Percentiles rank a stretch among this genome's conserved stretches.
Conservation (phyloP, 2,797 vertebrate genomes). For the Sylvilagus floridanus region DNA sequence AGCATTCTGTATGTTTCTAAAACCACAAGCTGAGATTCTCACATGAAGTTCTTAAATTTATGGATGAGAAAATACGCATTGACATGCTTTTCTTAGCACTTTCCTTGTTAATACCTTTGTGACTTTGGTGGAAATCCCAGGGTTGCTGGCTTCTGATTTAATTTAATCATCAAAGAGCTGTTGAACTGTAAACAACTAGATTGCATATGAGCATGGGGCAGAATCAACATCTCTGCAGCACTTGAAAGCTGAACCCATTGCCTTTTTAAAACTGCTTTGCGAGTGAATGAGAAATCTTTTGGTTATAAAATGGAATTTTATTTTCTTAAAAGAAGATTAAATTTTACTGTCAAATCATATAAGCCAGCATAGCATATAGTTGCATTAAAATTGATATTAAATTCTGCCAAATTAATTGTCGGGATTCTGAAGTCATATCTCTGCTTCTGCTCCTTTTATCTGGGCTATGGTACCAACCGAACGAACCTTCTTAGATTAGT, state of each 20-base stretch:
- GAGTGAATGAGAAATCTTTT: neutral
- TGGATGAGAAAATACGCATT: neutral
- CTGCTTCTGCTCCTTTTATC: neutral
- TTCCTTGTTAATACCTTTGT: neutral
- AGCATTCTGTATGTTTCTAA: conserved; percentile 16
- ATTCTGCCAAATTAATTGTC: conserved; percentile 16
- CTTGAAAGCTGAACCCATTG: neutral
- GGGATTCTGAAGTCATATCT: neutral
- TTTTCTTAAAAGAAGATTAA: neutral
- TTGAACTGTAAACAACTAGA: conserved; percentile 36
- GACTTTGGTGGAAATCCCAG: neutral
- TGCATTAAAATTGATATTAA: conserved; percentile 11
- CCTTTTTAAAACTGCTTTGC: neutral
- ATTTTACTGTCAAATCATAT: neutral
- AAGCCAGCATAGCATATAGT: neutral
- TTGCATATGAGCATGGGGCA: neutral
- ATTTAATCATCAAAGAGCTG: conserved; percentile 48
- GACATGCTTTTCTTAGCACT: neutral
- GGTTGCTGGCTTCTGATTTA: neutral
- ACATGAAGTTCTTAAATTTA: neutral
- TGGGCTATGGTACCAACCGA: neutral
- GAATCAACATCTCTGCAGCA: neutral
- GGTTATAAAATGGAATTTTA: neutral
- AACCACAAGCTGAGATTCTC: conserved; percentile 28
- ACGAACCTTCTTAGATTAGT: neutral